Base-by-base conservation (phyloP, 2,888 invertebrate species). In the Aplocera efformata region DNA sequence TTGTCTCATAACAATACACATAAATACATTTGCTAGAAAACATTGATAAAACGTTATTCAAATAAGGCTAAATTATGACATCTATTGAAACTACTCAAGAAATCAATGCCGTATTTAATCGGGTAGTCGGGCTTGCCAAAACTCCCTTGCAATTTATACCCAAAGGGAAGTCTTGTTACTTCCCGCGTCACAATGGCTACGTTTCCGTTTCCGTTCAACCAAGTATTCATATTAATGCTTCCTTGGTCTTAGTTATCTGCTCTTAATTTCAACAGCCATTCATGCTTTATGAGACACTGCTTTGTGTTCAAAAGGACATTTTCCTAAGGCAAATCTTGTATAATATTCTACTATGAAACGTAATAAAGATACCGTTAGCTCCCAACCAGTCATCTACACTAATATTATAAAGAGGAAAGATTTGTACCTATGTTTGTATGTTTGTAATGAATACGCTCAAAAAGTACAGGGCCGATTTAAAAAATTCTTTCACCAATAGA, bases 141-240 rank as follows among this genome's bases (percentile, higher is more conserved):
- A 72, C 64, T 56, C 57, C 50, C 62, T 59, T 60, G 60, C 58
- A 67, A 82, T 80, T 82, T 82, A 83, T 79, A 50, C 64, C 66
- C 53, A 35, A 60, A 56, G 73, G 86, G 86, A 85, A 84, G 79
- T 86, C 86, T 83, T 83, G 71, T 5, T 17, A 17, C 75, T 81
- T 82, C 85, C 86, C 77, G 70, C 66, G 65, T 80, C 77, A 81
- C 82, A 84, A 83, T 82, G 74, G 80, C 70, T 66, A 47, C 56
- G 62, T 60, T 72, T 80, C 83, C 82, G 79, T 62, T 84, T 86
- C 85, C 85, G 66, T 46, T 40, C 47, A 32, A 32, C 37, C 37
- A 41, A 38, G 42, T 47, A 42, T 38, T 42, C 37, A 42, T 47
- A 45, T 38, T 41, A 32, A 44, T 40, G 42, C 42, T 53, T 53